phyloP scores from a whole-genome alignment of 2,113 vertebrate genomes.

The Phaetusa simplex region DNA sequence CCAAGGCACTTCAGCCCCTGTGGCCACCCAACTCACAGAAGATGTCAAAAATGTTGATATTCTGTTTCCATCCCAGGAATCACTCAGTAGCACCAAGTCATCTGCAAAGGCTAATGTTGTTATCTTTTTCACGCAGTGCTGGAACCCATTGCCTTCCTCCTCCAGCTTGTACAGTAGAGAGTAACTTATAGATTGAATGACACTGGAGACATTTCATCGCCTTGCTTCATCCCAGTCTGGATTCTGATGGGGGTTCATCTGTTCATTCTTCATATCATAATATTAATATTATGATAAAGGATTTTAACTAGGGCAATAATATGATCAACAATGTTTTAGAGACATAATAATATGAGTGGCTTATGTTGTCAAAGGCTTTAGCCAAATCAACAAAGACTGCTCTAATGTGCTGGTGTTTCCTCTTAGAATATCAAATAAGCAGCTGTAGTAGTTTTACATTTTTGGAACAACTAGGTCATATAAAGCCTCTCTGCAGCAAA shows the following conservation, averaged over 20 bases:
- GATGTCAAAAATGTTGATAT: background rate
- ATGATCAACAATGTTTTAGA: background rate
- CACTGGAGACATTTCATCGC: background rate
- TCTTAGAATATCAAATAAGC: background rate
- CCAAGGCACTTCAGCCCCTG: background rate
- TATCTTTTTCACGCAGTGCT: background rate
- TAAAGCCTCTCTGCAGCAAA: background rate
- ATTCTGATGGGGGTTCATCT: background rate
- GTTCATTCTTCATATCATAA: background rate
- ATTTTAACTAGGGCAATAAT: background rate
- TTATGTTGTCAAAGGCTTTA: background rate
- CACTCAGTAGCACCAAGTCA: background rate
- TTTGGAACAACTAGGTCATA: background rate
- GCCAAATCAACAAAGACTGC: background rate
- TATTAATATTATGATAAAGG: background rate
- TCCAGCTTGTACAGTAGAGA: background rate
- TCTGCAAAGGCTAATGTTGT: background rate
- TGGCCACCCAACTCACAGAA: background rate
- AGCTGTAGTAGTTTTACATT: background rate
- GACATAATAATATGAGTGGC: background rate
- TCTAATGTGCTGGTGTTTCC: background rate
- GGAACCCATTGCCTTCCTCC: background rate
- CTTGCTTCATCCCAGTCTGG: background rate
- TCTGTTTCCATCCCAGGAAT: background rate
- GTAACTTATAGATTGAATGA: background rate